These are phyloP conservation scores for Diuraphis noxia DNA, from an alignment of 1,140 invertebrate genomes.

Conservation along the genomic window DNA sequence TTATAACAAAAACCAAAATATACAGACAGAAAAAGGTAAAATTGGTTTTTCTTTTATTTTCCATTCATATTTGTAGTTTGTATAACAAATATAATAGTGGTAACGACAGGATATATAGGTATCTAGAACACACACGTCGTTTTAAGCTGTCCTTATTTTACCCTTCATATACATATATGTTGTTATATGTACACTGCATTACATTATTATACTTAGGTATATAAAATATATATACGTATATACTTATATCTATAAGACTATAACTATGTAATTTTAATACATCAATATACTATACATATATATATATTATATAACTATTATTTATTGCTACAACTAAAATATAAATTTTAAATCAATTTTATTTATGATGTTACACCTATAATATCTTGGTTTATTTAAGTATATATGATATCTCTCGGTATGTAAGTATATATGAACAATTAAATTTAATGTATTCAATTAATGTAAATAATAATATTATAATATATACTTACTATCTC, in stretches of 20 bases:
- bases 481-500: too few relatives aligned
- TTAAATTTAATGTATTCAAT: background rate
- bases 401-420: background rate
- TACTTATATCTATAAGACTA: too few relatives aligned
- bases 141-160: background rate
- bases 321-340: background rate
- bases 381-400: background rate
- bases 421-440: too few relatives aligned
- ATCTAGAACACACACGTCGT: background rate
- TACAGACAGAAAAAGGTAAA: background rate
- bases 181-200: background rate
- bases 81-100: background rate
- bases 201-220: too few relatives aligned
- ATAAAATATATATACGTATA: too few relatives aligned
- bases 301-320: too few relatives aligned
- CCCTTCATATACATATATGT: background rate
- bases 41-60: constrained; percentile 6
- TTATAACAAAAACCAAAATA: background rate
- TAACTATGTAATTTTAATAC: too few relatives aligned
- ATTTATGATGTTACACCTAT: too few relatives aligned
- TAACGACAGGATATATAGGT: background rate
- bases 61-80: background rate
- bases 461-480: background rate
- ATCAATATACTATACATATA: too few relatives aligned
- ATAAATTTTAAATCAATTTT: background rate